These are phyloP conservation scores for Drosophila limbata DNA, from an alignment of 2,888 invertebrate genomes.

Conservation along the genomic window DNA sequence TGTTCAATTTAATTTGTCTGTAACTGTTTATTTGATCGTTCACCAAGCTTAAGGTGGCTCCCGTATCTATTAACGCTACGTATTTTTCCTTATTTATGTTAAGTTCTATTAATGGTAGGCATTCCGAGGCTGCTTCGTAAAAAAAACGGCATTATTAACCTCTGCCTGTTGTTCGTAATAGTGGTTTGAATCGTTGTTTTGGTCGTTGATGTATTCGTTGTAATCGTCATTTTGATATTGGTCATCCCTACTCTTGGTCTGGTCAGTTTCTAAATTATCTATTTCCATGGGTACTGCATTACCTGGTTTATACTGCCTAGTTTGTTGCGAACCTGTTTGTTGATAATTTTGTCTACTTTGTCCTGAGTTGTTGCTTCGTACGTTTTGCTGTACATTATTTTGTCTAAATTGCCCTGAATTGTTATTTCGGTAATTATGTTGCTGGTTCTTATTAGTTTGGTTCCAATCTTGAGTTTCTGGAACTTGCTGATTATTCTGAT, in stretches of 20 bases:
- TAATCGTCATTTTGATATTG: conserved; percentile 1
- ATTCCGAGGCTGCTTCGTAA: too few species aligned
- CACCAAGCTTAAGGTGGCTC: conserved; percentile 4
- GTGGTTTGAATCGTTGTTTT: conserved; percentile 14
- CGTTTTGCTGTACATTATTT: neutral
- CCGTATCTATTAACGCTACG: conserved; percentile 12
- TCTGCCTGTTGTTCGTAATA: conserved; percentile 5
- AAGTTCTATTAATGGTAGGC: neutral
- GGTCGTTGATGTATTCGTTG: conserved; percentile 8
- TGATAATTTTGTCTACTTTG: neutral
- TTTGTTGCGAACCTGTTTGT: neutral
- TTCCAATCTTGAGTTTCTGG: neutral
- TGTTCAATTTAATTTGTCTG: conserved; percentile 8
- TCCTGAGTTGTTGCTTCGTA: neutral
- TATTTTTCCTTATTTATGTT: conserved; percentile 4
- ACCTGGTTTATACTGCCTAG: neutral
- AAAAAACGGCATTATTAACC: neutral
- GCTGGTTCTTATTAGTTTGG: too few species aligned
- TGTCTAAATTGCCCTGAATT: too few species aligned
- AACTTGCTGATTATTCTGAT: conserved; percentile 4
- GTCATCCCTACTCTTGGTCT: neutral
- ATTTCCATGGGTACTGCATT: neutral
- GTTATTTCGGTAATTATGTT: too few species aligned
- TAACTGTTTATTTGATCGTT: conserved; percentile 8
- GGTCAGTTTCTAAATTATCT: neutral